These are phyloP conservation scores for Watsonalla binaria DNA, from an alignment of 2,888 invertebrate genomes.

Conservation along the genomic window DNA sequence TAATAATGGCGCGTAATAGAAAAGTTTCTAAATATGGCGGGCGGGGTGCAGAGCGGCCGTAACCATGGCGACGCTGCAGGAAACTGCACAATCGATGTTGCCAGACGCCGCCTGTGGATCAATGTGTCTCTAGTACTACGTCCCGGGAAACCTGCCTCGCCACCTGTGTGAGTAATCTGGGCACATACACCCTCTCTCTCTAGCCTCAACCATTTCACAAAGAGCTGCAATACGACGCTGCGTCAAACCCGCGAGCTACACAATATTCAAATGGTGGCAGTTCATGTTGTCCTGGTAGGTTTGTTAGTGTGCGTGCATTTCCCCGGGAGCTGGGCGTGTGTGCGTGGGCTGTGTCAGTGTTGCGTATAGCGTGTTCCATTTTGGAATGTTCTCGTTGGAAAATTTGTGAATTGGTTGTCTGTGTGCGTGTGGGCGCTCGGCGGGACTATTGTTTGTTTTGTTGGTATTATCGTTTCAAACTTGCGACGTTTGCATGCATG, in stretches of 20 bases:
- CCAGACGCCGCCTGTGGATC: conserved; percentile 75
- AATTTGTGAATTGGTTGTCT: conserved; percentile 69
- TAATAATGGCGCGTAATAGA: conserved; percentile 47
- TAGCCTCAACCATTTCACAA: conserved; percentile 25
- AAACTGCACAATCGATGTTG: conserved; percentile 78
- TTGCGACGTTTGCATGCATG: conserved; percentile 33
- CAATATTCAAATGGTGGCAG: conserved; percentile 34
- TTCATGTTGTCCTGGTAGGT: conserved; percentile 30
- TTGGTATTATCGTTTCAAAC: conserved; percentile 59
- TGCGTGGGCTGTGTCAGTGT: conserved; percentile 48
- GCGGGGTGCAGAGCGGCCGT: conserved; percentile 62
- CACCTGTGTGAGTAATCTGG: conserved; percentile 39
- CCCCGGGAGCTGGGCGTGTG: conserved; percentile 52
- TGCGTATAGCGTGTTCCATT: conserved; percentile 57
- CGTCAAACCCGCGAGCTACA: conserved; percentile 15
- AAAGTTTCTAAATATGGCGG: conserved; percentile 52
- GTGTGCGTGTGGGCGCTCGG: conserved; percentile 56
- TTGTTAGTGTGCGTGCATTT: conserved; percentile 46
- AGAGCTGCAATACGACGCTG: conserved; percentile 37
- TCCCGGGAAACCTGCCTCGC: conserved; percentile 64
- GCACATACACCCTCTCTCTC: conserved; percentile 34
- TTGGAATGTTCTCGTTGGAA: conserved; percentile 50
- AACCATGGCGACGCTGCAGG: conserved; percentile 70
- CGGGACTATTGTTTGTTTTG: conserved; percentile 67
- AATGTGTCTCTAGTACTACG: conserved; percentile 80